These are phyloP conservation scores for Idaea straminata DNA, from an alignment of 2,888 invertebrate genomes.

Conservation along the genomic window DNA sequence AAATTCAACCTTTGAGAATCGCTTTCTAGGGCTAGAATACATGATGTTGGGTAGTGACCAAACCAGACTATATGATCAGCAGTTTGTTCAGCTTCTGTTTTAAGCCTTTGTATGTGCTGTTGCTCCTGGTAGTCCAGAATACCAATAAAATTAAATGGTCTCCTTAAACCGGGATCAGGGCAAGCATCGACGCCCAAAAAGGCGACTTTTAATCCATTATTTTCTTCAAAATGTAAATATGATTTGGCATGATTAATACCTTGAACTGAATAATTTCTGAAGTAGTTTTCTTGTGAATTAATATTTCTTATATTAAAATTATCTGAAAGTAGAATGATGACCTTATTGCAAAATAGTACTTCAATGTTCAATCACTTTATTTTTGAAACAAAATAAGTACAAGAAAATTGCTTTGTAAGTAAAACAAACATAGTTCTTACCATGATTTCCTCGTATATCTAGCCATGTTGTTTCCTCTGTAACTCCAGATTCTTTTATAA, in stretches of 20 bases:
- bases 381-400: neutral
- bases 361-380: neutral
- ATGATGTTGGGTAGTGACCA: conserved; percentile 95
- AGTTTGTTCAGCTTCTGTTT: conserved; percentile 71
- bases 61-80: conserved; percentile 81
- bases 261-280: conserved; percentile 88
- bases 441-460: conserved; percentile 95
- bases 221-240: conserved; percentile 82
- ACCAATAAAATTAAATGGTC: conserved; percentile 96
- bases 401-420: conserved; percentile 12
- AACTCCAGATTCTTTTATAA: conserved; percentile 84
- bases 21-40: conserved; percentile 83
- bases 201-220: conserved; percentile 83
- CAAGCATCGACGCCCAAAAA: conserved; percentile 94
- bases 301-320: conserved; percentile 90
- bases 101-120: conserved; percentile 77
- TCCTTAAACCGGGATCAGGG: conserved; percentile 89
- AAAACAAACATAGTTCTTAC: conserved; percentile 62
- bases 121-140: conserved; percentile 81
- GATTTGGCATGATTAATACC: conserved; percentile 85
- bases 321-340: conserved; percentile 80
- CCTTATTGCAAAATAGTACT: neutral
- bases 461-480: conserved; percentile 88
- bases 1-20: conserved; percentile 71
- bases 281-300: conserved; percentile 86